Conservation (phyloP, 2,797 vertebrate genomes). For the Novumbra hubbsi region DNA sequence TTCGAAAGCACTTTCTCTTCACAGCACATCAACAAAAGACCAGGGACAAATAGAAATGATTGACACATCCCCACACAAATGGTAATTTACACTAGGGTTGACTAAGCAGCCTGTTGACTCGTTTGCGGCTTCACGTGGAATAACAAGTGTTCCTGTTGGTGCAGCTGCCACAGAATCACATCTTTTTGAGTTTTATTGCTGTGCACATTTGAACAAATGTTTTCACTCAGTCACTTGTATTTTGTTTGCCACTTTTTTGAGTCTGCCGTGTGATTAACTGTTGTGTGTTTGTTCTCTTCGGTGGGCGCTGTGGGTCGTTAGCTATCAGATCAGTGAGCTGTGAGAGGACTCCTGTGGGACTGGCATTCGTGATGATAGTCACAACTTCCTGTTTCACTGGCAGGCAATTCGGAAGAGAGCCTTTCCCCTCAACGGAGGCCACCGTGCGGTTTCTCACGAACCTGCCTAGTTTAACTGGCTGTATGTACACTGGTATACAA, state of each 20-base stretch:
- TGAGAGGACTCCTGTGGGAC: conserved; percentile 50
- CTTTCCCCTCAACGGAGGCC: conserved; percentile 26
- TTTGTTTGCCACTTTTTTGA: no score
- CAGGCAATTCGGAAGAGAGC: conserved; percentile 29
- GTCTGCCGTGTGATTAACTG: background rate
- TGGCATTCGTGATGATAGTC: conserved; percentile 50
- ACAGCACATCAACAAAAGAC: conserved; percentile 9
- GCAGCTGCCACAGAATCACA: conserved; percentile 62
- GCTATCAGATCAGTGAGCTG: conserved; percentile 42
- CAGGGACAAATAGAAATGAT: background rate
- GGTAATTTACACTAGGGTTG: background rate
- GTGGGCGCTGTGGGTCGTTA: conserved; percentile 9
- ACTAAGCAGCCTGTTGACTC: background rate
- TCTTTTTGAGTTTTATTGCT: background rate
- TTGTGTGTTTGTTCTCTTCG: conserved; percentile 13
- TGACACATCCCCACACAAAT: conserved; percentile 5
- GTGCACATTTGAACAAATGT: no score
- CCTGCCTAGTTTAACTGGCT: no score
- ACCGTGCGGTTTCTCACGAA: background rate
- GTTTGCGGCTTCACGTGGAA: background rate
- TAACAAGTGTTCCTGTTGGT: background rate
- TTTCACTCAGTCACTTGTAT: no score
- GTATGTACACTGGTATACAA: background rate
- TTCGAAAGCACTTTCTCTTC: conserved; percentile 9
- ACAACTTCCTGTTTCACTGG: conserved; percentile 47